Evolutionary conservation across 2,797 vertebrate genomes (phyloP).

Genomic region (Ambastaia sidthimunki): DNA sequence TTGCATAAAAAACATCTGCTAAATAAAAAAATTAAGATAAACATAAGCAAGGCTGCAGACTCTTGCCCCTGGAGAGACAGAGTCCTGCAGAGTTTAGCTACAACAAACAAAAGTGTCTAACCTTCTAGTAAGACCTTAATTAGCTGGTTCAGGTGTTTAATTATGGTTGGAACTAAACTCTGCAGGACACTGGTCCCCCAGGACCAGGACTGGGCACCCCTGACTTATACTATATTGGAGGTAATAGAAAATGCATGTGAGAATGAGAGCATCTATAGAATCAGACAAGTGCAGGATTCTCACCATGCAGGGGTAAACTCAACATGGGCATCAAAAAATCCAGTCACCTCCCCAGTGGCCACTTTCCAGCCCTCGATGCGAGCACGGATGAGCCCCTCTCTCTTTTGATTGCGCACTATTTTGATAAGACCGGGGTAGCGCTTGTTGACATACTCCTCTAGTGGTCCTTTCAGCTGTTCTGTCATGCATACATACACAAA

Average conservation of each 20-base stretch:
- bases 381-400: slow-evolving; percentile 94
- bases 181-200: too few relatives aligned
- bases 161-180: too few relatives aligned
- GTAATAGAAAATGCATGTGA: neutral
- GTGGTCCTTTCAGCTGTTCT: slow-evolving; percentile 93
- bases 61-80: too few relatives aligned
- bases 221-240: neutral
- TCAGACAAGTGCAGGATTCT: slow-evolving; percentile 25
- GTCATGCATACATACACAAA: slow-evolving; percentile 47
- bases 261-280: too few relatives aligned
- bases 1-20: too few relatives aligned
- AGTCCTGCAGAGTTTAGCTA: too few relatives aligned
- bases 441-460: slow-evolving; percentile 95
- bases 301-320: slow-evolving; percentile 97
- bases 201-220: too few relatives aligned
- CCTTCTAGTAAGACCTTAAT: too few relatives aligned
- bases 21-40: too few relatives aligned
- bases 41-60: too few relatives aligned
- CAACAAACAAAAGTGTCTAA: too few relatives aligned
- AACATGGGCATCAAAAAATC: slow-evolving; percentile 96
- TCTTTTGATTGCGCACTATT: slow-evolving; percentile 93
- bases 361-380: slow-evolving; percentile 96
- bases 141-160: too few relatives aligned
- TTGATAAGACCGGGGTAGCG: slow-evolving; percentile 94
- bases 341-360: slow-evolving; percentile 89